Percentiles rank a stretch among this genome's conserved stretches.
phyloP scores from a whole-genome alignment of 2,888 invertebrate genomes.

The Bellardia pandia region DNA sequence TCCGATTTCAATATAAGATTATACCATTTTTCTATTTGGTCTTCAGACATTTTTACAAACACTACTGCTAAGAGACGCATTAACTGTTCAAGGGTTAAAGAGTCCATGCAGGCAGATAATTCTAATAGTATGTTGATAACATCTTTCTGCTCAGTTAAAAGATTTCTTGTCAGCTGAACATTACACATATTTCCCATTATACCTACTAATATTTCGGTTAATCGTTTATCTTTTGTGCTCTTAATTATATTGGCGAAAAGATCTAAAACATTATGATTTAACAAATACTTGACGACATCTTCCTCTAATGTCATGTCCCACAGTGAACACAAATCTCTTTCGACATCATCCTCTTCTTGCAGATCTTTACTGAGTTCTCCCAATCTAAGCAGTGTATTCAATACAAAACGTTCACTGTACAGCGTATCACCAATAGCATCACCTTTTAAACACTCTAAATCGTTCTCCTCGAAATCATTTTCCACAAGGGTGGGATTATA shows the following conservation, averaged over 20 bases:
- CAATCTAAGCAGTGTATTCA: conserved; percentile 88
- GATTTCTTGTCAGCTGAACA: conserved; percentile 86
- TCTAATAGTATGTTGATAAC: conserved; percentile 86
- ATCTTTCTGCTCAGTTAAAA: conserved; percentile 86
- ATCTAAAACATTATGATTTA: conserved; percentile 88
- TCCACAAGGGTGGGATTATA: conserved; percentile 51
- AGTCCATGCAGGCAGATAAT: conserved; percentile 87
- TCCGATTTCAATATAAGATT: conserved; percentile 84
- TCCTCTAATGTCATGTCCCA: conserved; percentile 94
- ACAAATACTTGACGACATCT: conserved; percentile 89
- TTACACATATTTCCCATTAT: conserved; percentile 94
- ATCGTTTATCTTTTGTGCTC: conserved; percentile 87
- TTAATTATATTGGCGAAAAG: conserved; percentile 85
- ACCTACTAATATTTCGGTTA: conserved; percentile 92
- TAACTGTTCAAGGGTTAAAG: conserved; percentile 89
- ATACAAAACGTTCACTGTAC: conserved; percentile 90
- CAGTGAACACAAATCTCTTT: conserved; percentile 90
- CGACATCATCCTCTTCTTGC: conserved; percentile 86
- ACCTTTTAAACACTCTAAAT: conserved; percentile 83
- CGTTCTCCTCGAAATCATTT: conserved; percentile 48
- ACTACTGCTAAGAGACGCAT: conserved; percentile 88
- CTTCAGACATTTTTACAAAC: conserved; percentile 85
- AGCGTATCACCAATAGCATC: conserved; percentile 92
- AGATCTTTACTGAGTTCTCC: conserved; percentile 86
- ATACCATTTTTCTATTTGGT: conserved; percentile 83